A percentile compares a stretch with the other conserved stretches of the same genome.
Conservation (phyloP, 2,113 vertebrate genomes). For the Myocastor coypus region DNA sequence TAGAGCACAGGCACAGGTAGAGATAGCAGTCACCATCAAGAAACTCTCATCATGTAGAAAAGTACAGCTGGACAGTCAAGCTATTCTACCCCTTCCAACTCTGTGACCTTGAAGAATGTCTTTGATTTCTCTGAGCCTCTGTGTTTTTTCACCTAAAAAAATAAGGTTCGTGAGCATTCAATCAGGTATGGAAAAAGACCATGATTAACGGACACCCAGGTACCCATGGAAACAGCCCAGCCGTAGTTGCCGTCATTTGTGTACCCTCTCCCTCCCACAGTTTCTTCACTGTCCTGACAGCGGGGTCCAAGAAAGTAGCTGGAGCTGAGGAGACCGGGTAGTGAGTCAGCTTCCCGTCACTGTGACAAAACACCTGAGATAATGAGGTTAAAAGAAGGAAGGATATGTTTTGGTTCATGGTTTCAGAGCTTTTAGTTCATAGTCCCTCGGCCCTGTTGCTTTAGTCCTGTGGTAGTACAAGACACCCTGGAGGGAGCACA, state of each 20-base stretch:
- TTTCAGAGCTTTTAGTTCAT: not conserved
- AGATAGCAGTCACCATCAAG: not conserved
- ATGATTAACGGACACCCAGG: not conserved
- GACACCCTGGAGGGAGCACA: not conserved
- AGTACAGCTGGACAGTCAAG: not conserved
- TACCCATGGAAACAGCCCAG: not conserved
- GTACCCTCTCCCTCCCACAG: not conserved
- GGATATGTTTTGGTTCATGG: too few species aligned
- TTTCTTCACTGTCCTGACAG: not conserved
- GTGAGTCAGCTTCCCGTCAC: not conserved
- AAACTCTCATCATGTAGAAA: not conserved
- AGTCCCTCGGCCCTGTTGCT: not conserved
- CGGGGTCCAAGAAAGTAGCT: not conserved
- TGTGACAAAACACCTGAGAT: not conserved
- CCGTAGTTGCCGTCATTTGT: too few species aligned
- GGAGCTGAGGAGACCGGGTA: not conserved
- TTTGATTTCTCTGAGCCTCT: not conserved
- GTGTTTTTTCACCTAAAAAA: not conserved
- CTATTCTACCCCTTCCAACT: not conserved
- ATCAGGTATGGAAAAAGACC: not conserved
- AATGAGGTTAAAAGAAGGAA: not conserved
- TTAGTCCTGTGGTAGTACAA: not conserved
- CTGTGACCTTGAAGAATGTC: not conserved
- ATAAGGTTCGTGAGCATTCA: not conserved
- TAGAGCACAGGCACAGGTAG: not conserved